Percentiles rank a stretch among this genome's conserved stretches.
These are phyloP conservation scores for Idaea dimidiata DNA, from an alignment of 2,888 invertebrate species.

Conservation along the genomic window DNA sequence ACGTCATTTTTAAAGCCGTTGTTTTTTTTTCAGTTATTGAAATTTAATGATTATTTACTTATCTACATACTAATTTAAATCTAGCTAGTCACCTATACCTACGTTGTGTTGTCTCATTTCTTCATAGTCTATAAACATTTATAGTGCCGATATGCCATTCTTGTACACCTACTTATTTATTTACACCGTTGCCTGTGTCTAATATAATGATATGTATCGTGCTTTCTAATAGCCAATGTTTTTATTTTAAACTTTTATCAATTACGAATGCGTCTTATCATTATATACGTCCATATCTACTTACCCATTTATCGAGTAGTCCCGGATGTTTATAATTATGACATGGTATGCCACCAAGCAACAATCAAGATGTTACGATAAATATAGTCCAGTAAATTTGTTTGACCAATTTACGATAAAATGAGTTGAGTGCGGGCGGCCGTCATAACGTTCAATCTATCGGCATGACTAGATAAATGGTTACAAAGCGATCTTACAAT, in stretches of 20 bases:
- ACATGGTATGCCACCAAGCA: constrained; percentile 17
- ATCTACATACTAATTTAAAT: too few species aligned
- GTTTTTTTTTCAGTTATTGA: background rate
- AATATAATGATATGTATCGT: constrained; percentile 2
- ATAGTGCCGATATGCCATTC: background rate
- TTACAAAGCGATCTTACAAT: constrained; percentile 53
- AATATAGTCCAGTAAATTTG: constrained; percentile 14
- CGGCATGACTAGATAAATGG: constrained; percentile 50
- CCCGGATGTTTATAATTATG: constrained; percentile 9
- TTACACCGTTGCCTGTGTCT: background rate
- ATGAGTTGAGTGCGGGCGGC: constrained; percentile 16
- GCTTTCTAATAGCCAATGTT: background rate
- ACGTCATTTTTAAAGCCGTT: background rate
- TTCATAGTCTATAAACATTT: background rate
- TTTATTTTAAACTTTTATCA: background rate
- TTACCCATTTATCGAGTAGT: constrained; percentile 5
- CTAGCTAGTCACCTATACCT: too few species aligned
- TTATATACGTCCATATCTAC: background rate
- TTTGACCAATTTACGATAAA: constrained; percentile 22
- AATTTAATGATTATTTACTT: too few species aligned
- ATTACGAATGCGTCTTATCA: background rate
- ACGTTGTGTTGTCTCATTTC: background rate
- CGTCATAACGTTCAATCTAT: constrained; percentile 43
- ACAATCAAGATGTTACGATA: constrained; percentile 18
- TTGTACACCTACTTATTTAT: background rate